These are phyloP conservation scores for Acipenser ruthenus DNA, from an alignment of 2,797 vertebrate species.

Conservation along the genomic window DNA sequence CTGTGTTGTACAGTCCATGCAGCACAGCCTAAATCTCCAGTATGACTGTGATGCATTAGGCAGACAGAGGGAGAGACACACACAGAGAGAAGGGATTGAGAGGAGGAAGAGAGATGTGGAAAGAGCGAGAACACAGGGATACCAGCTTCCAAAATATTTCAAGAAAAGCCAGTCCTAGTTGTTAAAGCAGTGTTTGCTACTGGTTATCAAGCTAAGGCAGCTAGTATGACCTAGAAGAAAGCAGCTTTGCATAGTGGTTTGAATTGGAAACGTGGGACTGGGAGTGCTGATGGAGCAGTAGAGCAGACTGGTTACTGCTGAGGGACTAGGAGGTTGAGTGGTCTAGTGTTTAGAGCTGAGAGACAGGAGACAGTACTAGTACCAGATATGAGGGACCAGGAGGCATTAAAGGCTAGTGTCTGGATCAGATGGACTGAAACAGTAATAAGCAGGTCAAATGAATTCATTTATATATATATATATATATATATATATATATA, in stretches of 20 bases:
- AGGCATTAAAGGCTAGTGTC: neutral
- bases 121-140: neutral
- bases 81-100: neutral
- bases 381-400: neutral
- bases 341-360: too few relatives aligned
- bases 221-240: too few relatives aligned
- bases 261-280: neutral
- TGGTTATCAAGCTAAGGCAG: too few relatives aligned
- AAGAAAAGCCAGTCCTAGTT: too few relatives aligned
- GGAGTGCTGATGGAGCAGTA: too few relatives aligned
- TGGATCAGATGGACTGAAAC: neutral
- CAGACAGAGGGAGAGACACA: neutral
- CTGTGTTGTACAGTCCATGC: conserved; percentile 9
- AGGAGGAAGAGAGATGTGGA: neutral
- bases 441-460: neutral
- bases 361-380: neutral
- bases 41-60: conserved; percentile 1
- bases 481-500: conserved; percentile 4
- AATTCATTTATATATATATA: conserved; percentile 2
- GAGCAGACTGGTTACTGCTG: too few relatives aligned
- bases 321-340: too few relatives aligned
- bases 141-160: too few relatives aligned
- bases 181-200: too few relatives aligned
- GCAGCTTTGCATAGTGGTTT: neutral
- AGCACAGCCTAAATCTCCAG: conserved; percentile 5